A percentile compares a stretch with the other conserved stretches of the same genome.
Conservation (phyloP, 2,113 vertebrate genomes). For the Peromyscus polionotus region DNA sequence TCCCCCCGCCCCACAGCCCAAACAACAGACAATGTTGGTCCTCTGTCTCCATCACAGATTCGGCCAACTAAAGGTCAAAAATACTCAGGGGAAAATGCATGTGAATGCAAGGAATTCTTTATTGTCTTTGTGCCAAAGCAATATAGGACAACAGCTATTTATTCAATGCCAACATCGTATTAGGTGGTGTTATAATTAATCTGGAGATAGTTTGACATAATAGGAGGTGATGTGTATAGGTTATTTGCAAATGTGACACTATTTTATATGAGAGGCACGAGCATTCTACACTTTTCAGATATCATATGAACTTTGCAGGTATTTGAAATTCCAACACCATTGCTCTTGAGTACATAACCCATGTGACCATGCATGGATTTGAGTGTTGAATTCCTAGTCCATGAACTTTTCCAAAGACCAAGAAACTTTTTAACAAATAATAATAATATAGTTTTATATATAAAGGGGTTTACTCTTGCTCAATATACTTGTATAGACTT, state of each 20-base stretch:
- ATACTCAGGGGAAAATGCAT: neutral
- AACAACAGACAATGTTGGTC: neutral
- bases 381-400: neutral
- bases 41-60: neutral
- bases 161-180: no score
- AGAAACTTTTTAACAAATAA: neutral
- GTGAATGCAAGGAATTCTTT: neutral
- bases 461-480: neutral
- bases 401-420: slow-evolving; percentile 23
- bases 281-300: neutral
- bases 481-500: neutral
- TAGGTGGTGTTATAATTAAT: neutral
- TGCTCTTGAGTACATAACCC: neutral
- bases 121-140: neutral
- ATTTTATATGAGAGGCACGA: neutral
- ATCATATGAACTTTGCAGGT: accelerated
- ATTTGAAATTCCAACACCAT: neutral
- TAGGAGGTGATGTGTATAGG: neutral
- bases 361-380: neutral
- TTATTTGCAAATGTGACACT: neutral
- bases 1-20: neutral
- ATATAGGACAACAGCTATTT: neutral
- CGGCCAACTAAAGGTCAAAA: neutral
- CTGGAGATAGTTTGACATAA: neutral
- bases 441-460: neutral